phyloP scores from a whole-genome alignment of 2,113 vertebrate species.

The Alethe diademata region DNA sequence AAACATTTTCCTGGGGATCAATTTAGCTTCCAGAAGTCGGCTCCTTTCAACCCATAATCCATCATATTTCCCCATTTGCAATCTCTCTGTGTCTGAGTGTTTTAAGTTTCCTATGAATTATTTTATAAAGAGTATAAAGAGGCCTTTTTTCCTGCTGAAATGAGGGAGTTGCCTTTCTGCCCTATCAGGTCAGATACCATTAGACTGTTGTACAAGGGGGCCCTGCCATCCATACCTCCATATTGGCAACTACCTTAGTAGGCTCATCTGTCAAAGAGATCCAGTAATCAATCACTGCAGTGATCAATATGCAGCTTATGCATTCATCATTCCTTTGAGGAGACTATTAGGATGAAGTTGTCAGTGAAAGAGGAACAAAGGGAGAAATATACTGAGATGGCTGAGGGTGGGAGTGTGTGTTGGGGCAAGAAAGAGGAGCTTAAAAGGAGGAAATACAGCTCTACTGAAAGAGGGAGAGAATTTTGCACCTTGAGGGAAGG shows the following conservation, averaged over 20 bases:
- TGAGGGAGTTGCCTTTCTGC: constrained; percentile 62
- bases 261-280: constrained; percentile 86
- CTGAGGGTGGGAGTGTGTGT: not conserved
- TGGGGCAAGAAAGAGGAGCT: constrained; percentile 39
- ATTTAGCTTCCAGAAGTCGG: constrained; percentile 90
- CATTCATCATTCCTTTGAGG: constrained; percentile 85
- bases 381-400: constrained; percentile 36
- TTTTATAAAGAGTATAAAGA: constrained; percentile 73
- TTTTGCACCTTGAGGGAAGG: constrained; percentile 15
- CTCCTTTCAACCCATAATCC: constrained; percentile 94
- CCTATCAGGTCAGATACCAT: constrained; percentile 72
- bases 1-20: constrained; percentile 99
- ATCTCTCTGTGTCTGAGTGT: constrained; percentile 81
- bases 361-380: constrained; percentile 69
- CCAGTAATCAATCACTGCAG: constrained; percentile 82
- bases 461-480: not conserved
- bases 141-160: constrained; percentile 64
- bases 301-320: constrained; percentile 90
- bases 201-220: constrained; percentile 75
- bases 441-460: constrained; percentile 1
- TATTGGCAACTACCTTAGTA: constrained; percentile 82
- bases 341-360: constrained; percentile 84
- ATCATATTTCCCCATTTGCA: constrained; percentile 93
- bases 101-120: constrained; percentile 86
- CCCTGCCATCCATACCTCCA: constrained; percentile 75